Evolutionary conservation across 2,113 vertebrate species (phyloP).

Genomic region (Larimichthys polyactis): DNA sequence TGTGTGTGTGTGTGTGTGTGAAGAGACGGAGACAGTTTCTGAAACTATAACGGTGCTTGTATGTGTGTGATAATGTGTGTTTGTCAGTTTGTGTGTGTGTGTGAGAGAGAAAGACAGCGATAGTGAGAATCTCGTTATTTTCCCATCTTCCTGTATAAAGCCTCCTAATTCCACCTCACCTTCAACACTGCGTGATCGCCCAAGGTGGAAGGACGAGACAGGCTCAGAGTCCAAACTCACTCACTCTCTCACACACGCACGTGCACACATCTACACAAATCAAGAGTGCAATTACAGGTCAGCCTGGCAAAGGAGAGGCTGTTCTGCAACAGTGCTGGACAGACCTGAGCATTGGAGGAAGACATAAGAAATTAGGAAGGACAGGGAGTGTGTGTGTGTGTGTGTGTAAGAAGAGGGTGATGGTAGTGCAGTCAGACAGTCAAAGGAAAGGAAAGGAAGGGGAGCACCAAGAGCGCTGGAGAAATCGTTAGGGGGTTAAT

Average conservation of each 20-base stretch:
- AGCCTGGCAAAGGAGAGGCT: slow-evolving; percentile 47
- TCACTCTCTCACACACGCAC: not conserved
- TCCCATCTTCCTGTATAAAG: slow-evolving; percentile 63
- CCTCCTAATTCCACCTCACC: slow-evolving; percentile 70
- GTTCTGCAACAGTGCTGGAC: slow-evolving; percentile 38
- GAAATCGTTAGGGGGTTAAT: not conserved
- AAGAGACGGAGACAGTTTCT: slow-evolving; percentile 15
- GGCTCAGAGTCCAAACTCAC: slow-evolving; percentile 11
- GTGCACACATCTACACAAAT: slow-evolving; percentile 35
- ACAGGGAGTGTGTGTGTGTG: slow-evolving; percentile 16
- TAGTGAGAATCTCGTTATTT: slow-evolving; percentile 73
- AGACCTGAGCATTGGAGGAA: slow-evolving; percentile 26
- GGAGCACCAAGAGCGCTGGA: not conserved
- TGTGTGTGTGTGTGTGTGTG: slow-evolving; percentile 17
- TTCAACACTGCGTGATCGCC: slow-evolving; percentile 61
- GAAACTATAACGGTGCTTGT: slow-evolving; percentile 38
- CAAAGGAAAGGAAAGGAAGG: not conserved
- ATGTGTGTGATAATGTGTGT: slow-evolving; percentile 28
- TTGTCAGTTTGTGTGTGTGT: slow-evolving; percentile 12
- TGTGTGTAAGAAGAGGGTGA: not conserved
- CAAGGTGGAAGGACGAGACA: slow-evolving; percentile 67
- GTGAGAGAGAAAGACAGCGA: slow-evolving; percentile 18
- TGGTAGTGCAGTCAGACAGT: not conserved
- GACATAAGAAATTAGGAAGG: slow-evolving; percentile 37
- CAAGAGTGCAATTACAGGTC: slow-evolving; percentile 64